Base-by-base conservation (phyloP, 2,888 invertebrate genomes). In the Tholera decimalis region DNA sequence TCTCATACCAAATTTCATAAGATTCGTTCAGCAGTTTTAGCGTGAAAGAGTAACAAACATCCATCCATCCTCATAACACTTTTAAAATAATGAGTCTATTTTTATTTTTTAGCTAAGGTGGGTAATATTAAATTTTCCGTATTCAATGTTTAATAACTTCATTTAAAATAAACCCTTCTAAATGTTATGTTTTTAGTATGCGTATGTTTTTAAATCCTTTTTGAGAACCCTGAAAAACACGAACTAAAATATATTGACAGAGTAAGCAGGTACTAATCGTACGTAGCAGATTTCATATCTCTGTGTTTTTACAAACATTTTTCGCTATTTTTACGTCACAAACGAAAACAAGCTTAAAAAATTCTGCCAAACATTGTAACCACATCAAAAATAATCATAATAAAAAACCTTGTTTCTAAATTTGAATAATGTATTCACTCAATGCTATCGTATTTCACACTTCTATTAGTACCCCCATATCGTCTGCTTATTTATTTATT, bases 351-450 rank as follows among this genome's bases (percentile, higher is more conserved):
- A 15, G 18, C 49, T 39, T 56, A 39, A 62, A n/a, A 66, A 54
- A 67, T 68, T 54, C 60, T 74, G 51, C 60, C 68, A 77, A 82
- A 84, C 76, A 80, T 82, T 73, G 71, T 74, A 77, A 79, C 70
- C 69, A 57, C 80, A 77, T 70, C 63, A 72, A 75, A 82, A 80
- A 72, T 65, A 78, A 82, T 84, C 80, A 84, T 84, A 83, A 88
- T 86, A 90, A 86, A 82, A 90, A 88, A 86, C 80, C 80, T 86
- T 86, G 87, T 87, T 85, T 86, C 87, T 84, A 86, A 91, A 92
- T 92, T 92, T 91, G 89, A 91, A 92, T 92, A 92, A 92, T 91
- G 89, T 91, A 88, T 91, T 88, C 88, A 86, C 83, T 84, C 82
- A 87, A 88, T 85, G 91, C 84, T 91, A 92, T 92, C 91, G 89